phyloP scores from a whole-genome alignment of 1,140 invertebrate genomes.

The Tetragnatha versicolor region DNA sequence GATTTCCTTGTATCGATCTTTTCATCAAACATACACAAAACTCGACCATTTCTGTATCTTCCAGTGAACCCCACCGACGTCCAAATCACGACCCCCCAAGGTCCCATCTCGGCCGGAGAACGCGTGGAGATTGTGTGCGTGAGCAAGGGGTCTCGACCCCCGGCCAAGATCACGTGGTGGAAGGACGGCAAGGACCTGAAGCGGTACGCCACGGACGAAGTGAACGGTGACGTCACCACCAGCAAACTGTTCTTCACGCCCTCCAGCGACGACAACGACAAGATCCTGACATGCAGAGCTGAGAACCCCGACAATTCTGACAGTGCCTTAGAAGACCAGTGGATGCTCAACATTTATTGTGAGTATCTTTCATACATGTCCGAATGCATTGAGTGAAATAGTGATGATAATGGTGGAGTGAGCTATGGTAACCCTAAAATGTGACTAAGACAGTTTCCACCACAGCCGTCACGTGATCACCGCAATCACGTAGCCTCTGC shows the following conservation, averaged over 20 bases:
- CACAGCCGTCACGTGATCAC: no score
- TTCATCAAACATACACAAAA: no score
- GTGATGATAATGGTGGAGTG: no score
- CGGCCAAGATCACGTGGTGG: conserved; percentile 86
- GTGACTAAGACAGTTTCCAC: no score
- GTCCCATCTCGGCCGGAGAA: conserved; percentile 75
- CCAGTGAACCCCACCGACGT: conserved; percentile 82
- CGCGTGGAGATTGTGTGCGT: conserved; percentile 81
- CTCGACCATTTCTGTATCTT: no score
- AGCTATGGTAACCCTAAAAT: no score
- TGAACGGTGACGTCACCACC: conserved; percentile 51
- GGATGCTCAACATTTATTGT: conserved; percentile 57
- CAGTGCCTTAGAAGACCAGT: conserved; percentile 56
- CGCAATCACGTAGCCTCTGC: no score
- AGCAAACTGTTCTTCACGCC: conserved; percentile 63
- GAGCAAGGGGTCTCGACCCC: conserved; percentile 81
- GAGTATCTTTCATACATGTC: conserved; percentile 28
- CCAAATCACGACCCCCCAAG: conserved; percentile 72
- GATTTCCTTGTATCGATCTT: no score
- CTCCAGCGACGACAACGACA: conserved; percentile 82
- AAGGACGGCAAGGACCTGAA: conserved; percentile 67
- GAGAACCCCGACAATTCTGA: conserved; percentile 72
- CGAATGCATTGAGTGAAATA: no score
- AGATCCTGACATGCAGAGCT: conserved; percentile 80
- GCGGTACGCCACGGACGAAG: conserved; percentile 18